These are phyloP conservation scores for Xyrauchen texanus DNA, from an alignment of 2,113 vertebrate genomes.

Conservation along the genomic window DNA sequence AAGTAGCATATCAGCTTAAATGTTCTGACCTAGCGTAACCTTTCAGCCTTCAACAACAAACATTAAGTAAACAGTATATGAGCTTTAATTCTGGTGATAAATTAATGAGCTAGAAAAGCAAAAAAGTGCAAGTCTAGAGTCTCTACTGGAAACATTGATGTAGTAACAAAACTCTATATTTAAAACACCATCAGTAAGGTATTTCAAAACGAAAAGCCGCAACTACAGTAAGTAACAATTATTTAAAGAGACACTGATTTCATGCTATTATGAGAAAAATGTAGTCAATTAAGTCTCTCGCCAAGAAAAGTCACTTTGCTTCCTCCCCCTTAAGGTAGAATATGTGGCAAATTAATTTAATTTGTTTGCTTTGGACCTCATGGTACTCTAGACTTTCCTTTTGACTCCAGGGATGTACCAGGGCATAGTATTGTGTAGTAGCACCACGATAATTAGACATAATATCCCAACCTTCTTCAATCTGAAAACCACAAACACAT, in stretches of 20 bases:
- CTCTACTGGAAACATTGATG: background rate
- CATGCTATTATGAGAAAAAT: slow-evolving; percentile 51
- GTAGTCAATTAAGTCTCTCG: slow-evolving; percentile 53
- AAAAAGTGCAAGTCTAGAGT: background rate
- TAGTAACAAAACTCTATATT: slow-evolving; percentile 1
- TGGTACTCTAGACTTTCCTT: slow-evolving; percentile 56
- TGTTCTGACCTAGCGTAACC: no score
- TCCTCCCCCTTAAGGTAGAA: slow-evolving; percentile 49
- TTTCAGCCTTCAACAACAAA: no score
- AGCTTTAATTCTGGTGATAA: background rate
- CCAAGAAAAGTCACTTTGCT: slow-evolving; percentile 49
- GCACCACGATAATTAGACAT: background rate
- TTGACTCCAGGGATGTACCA: slow-evolving; percentile 57
- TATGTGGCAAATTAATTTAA: slow-evolving; percentile 67
- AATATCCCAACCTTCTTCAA: background rate
- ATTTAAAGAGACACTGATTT: slow-evolving; percentile 60
- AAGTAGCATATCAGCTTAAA: background rate
- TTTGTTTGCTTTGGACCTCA: slow-evolving; percentile 73
- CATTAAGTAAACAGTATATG: no score
- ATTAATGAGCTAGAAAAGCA: background rate
- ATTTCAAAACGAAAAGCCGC: slow-evolving; percentile 15
- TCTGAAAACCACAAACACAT: background rate
- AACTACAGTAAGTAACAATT: slow-evolving; percentile 26
- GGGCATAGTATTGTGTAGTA: background rate
- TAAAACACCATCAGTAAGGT: slow-evolving; percentile 20